A percentile compares a stretch with the other conserved stretches of the same genome.
These are phyloP conservation scores for Meriones unguiculatus DNA, from an alignment of 2,113 vertebrate species.

Conservation along the genomic window DNA sequence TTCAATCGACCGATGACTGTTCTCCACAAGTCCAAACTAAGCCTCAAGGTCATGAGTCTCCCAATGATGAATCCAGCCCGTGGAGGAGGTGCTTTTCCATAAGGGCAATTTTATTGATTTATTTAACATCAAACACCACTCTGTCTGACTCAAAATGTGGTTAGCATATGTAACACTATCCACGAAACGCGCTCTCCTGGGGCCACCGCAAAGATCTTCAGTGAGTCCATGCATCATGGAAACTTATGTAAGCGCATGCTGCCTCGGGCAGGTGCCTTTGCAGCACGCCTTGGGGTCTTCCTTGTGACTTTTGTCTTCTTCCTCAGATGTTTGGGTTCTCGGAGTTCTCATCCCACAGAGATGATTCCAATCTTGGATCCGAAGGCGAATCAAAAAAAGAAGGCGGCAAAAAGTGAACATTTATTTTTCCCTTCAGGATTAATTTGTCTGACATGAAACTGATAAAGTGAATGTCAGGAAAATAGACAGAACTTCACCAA, in stretches of 20 bases:
- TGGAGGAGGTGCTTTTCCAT: neutral
- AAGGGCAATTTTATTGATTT: slow-evolving; percentile 68
- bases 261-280: slow-evolving; percentile 29
- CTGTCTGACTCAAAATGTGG: slow-evolving; percentile 69
- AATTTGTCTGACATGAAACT: slow-evolving; percentile 69
- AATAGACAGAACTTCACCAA: slow-evolving; percentile 34
- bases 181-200: slow-evolving; percentile 69
- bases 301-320: slow-evolving; percentile 58
- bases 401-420: slow-evolving; percentile 53
- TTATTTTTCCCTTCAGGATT: slow-evolving; percentile 74
- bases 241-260: slow-evolving; percentile 29
- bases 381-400: slow-evolving; percentile 48
- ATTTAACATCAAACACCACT: slow-evolving; percentile 75
- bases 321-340: slow-evolving; percentile 76
- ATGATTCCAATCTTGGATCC: slow-evolving; percentile 60
- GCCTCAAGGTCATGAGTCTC: slow-evolving; percentile 64
- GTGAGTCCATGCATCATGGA: slow-evolving; percentile 73
- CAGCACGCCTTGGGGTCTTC: slow-evolving; percentile 59
- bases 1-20: neutral
- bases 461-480: slow-evolving; percentile 57
- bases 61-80: neutral
- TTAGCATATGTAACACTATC: slow-evolving; percentile 75
- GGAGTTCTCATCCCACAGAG: slow-evolving; percentile 65
- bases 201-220: slow-evolving; percentile 53
- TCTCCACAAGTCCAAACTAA: neutral